Conservation (phyloP, 2,888 invertebrate genomes). For the Acanthosoma haemorrhoidale region DNA sequence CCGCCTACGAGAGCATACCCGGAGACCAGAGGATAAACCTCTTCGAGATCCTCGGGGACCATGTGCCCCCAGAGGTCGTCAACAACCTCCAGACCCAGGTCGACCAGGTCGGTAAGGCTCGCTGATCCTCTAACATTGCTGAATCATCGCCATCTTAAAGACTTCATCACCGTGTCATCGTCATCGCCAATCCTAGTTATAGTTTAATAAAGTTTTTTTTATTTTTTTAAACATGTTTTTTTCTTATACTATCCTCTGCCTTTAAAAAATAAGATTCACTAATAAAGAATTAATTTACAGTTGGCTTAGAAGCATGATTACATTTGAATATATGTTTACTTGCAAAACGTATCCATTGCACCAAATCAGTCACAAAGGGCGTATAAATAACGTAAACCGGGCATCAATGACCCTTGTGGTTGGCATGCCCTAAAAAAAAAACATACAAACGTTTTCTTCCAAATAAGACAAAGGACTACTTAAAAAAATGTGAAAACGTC, state of each 20-base stretch:
- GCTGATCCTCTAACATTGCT: not conserved
- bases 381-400: too few species aligned
- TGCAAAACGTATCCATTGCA: too few species aligned
- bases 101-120: constrained; percentile 64
- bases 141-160: not conserved
- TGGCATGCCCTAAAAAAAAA: too few species aligned
- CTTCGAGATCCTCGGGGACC: constrained; percentile 77
- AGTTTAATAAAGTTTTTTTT: constrained; percentile 11
- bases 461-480: too few species aligned
- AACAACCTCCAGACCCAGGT: constrained; percentile 81
- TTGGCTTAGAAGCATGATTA: too few species aligned
- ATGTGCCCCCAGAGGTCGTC: constrained; percentile 80
- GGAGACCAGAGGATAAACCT: constrained; percentile 77
- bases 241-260: not conserved
- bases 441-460: too few species aligned
- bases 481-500: too few species aligned
- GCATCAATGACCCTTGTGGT: too few species aligned
- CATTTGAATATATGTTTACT: too few species aligned
- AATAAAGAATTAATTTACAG: not conserved
- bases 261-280: not conserved
- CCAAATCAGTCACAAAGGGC: too few species aligned
- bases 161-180: not conserved
- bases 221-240: not conserved
- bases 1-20: constrained; percentile 80
- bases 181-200: not conserved